These are phyloP conservation scores for Morone saxatilis DNA, from an alignment of 2,113 vertebrate genomes.

Conservation along the genomic window DNA sequence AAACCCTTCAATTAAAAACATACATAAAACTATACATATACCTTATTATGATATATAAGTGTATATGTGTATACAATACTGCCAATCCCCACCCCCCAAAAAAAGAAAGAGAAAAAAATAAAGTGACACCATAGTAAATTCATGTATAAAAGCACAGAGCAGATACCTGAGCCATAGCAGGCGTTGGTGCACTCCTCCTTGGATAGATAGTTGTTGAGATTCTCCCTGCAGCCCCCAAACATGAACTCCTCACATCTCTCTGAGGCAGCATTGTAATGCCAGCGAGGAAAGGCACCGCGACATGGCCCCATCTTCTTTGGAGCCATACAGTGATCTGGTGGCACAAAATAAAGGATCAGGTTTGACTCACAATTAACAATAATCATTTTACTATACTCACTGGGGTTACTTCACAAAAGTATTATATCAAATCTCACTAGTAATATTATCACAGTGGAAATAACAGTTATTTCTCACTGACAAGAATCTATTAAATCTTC, in stretches of 20 bases:
- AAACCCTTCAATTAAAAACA: too few relatives aligned
- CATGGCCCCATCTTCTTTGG: slow-evolving; percentile 92
- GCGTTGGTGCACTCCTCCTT: slow-evolving; percentile 88
- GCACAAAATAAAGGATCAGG: background rate
- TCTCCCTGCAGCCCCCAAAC: slow-evolving; percentile 92
- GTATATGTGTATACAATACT: too few relatives aligned
- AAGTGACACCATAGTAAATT: background rate
- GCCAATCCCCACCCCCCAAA: too few relatives aligned
- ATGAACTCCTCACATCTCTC: slow-evolving; percentile 88
- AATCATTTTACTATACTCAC: too few relatives aligned
- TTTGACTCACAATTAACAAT: background rate
- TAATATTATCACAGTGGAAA: background rate
- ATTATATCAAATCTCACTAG: background rate
- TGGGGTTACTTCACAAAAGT: background rate
- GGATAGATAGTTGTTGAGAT: slow-evolving; percentile 93
- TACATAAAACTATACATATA: too few relatives aligned
- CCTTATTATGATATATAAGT: too few relatives aligned
- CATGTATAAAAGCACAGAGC: background rate
- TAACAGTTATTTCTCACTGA: background rate
- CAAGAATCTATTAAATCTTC: background rate
- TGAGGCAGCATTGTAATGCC: slow-evolving; percentile 89
- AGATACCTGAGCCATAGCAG: slow-evolving; percentile 79
- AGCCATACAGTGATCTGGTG: slow-evolving; percentile 90
- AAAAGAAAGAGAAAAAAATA: too few relatives aligned
- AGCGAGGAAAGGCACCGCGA: slow-evolving; percentile 91